Evolutionary conservation across 2,113 vertebrate species (phyloP), one percentile per base, ranked within the genome.

Genomic region (Callochromis pleurospilus): DNA sequence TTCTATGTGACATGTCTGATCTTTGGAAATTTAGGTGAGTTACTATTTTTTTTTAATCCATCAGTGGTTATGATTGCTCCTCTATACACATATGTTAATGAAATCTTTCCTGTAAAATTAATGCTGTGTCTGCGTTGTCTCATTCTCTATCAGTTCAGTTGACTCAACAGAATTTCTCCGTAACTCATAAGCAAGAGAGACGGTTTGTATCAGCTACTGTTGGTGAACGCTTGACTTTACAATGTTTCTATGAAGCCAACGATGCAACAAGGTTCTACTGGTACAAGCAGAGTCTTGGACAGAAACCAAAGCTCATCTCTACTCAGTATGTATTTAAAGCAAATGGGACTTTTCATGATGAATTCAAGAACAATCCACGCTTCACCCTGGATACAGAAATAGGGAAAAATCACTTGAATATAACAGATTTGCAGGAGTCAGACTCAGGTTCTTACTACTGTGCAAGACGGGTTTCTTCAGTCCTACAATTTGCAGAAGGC

Each of bases 401-500:
- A 2, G 33, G 24, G 7, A 49, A 45, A 55, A 54, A 84, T 60
- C 83, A 92, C 29, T 49, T 92, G n/a, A 65, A 12, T 1, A 94
- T 94, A 19, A 56, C 36, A 40, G 0, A 81, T 24, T 38, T 79
- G 2, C 10, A 14, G 45, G 17, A 17, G 45, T 89, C 80, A 9
- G 93, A 94, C 62, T 86, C 89, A 49, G 93, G 80, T 10, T 82
- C 49, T 17, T 94, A 93, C 58, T 92, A 84, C 47, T 94, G 86
- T 11, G 8, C 38, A 45, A 60, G 24, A 1, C 3, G 24, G 24
- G 24, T 24, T 24, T 24, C 24, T 1, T 49, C 4, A 5, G 9
- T 42, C 4, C 56, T 31, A 1, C 7, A 17, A 11, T 81, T 29
- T 29, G 24, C 38, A 24, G 79, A 81, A 40, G 54, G 79, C 38